These are phyloP conservation scores for Drosophila anceps DNA, from an alignment of 2,888 invertebrate genomes.

Conservation along the genomic window DNA sequence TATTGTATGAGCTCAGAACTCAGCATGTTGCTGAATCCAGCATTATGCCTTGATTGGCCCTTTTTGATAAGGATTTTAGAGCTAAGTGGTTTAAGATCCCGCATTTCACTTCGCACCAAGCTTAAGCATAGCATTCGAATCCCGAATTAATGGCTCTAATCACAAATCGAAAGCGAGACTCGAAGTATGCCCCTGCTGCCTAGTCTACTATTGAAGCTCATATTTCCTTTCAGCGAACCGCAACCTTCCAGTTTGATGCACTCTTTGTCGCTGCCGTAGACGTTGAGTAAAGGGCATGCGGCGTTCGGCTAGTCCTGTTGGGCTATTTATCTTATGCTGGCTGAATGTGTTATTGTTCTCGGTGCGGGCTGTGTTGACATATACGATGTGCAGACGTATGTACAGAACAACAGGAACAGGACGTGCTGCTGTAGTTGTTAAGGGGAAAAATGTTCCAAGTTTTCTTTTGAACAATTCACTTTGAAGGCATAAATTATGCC, in stretches of 20 bases:
- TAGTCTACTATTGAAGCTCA: neutral
- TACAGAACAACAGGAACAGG: constrained; percentile 38
- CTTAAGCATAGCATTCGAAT: neutral
- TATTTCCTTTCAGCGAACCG: constrained; percentile 1
- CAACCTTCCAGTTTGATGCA: constrained; percentile 4
- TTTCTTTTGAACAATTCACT: constrained; percentile 78
- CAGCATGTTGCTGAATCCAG: neutral
- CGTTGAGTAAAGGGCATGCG: constrained; percentile 49
- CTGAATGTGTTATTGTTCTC: constrained; percentile 58
- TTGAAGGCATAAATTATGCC: constrained; percentile 81
- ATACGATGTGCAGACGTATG: constrained; percentile 1
- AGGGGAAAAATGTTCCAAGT: constrained; percentile 65
- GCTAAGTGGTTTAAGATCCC: neutral
- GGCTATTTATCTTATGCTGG: constrained; percentile 62
- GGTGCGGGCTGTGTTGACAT: constrained; percentile 56
- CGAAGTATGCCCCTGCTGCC: neutral
- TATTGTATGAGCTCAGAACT: neutral
- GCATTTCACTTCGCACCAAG: neutral
- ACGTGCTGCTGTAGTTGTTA: constrained; percentile 42
- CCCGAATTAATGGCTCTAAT: neutral
- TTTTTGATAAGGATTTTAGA: neutral
- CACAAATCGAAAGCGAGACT: neutral
- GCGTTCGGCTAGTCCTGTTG: constrained; percentile 42
- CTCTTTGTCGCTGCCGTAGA: neutral
- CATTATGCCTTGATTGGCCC: neutral